phyloP scores from a whole-genome alignment of 2,888 invertebrate species.

The Tubiluchus corallicola region DNA sequence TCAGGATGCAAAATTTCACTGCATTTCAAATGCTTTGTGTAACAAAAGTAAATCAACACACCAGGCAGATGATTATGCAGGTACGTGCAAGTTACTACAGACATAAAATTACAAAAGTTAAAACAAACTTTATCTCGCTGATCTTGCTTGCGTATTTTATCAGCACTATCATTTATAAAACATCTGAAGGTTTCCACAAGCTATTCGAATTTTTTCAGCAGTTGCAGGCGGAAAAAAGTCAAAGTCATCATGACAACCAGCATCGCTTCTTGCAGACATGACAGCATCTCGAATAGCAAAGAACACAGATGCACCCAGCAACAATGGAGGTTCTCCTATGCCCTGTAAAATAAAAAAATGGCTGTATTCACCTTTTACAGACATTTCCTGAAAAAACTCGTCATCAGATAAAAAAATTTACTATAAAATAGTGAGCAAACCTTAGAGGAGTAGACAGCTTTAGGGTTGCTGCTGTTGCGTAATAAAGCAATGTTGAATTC shows the following conservation, averaged over 20 bases:
- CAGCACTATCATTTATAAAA: no score
- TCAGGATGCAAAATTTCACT: no score
- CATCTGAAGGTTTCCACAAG: constrained; percentile 68
- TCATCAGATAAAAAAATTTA: no score
- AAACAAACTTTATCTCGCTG: no score
- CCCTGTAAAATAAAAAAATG: constrained; percentile 43
- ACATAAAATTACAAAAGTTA: no score
- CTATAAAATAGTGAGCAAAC: constrained; percentile 32
- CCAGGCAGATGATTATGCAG: no score
- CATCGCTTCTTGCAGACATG: constrained; percentile 50
- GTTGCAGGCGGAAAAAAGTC: constrained; percentile 59
- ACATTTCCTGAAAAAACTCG: no score
- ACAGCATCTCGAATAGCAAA: constrained; percentile 73
- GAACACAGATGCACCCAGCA: constrained; percentile 65
- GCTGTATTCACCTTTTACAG: constrained; percentile 2
- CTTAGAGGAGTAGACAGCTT: constrained; percentile 88
- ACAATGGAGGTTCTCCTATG: constrained; percentile 84
- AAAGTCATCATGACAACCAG: constrained; percentile 37
- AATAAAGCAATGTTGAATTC: constrained; percentile 80
- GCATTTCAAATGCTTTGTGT: no score
- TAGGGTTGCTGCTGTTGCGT: constrained; percentile 69
- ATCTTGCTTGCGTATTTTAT: no score
- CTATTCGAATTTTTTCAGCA: constrained; percentile 67
- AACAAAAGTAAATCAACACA: no score
- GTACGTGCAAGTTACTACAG: no score